phyloP scores from a whole-genome alignment of 2,797 vertebrate genomes.

The Oreonectes daqikongensis region DNA sequence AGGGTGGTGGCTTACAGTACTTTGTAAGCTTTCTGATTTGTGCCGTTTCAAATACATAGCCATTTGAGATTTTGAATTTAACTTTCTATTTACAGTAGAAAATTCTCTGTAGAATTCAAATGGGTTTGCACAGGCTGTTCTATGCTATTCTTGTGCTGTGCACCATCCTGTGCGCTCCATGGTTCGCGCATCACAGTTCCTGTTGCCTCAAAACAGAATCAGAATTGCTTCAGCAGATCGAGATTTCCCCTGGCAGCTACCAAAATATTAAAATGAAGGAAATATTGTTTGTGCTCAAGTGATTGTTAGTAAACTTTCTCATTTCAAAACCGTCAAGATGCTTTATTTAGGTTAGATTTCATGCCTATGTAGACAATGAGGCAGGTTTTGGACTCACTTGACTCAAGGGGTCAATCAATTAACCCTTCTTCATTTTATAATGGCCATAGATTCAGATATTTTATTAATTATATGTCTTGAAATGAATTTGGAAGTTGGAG shows the following conservation, averaged over 20 bases:
- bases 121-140: neutral
- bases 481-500: neutral
- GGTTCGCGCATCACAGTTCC: neutral
- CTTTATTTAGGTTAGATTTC: neutral
- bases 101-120: neutral
- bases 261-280: neutral
- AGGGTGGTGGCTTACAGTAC: neutral
- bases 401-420: constrained; percentile 17
- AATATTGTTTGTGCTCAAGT: neutral
- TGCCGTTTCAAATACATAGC: neutral
- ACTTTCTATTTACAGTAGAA: neutral
- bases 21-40: neutral
- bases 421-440: constrained; percentile 5
- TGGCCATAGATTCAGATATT: constrained; percentile 4
- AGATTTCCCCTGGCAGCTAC: neutral
- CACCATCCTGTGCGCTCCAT: neutral
- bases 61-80: too few relatives aligned
- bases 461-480: constrained; percentile 30
- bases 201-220: neutral
- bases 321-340: neutral
- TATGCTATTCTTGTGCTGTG: neutral
- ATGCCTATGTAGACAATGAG: neutral
- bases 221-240: neutral
- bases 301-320: neutral
- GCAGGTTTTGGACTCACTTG: neutral